Base-by-base conservation (phyloP, 2,888 invertebrate species). In the Plagodis pulveraria region DNA sequence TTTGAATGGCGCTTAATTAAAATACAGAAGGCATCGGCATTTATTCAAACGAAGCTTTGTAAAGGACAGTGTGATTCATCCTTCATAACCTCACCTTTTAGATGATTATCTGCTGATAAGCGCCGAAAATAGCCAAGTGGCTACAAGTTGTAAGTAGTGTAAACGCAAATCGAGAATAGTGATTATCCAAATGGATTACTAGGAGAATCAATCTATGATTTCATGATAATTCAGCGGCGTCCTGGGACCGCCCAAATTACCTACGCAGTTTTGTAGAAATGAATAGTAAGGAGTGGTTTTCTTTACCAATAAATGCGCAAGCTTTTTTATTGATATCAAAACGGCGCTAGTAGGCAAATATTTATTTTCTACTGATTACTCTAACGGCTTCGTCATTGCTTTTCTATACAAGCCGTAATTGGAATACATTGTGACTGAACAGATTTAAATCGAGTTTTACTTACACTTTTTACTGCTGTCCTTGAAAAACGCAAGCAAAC, bases 321-420 rank as follows among this genome's bases (percentile, higher is more conserved):
- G 22, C 22, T 22, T 22, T 22, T 22, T 4, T 22, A 22, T 22
- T 4, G 22, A 22, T 22, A 22, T 22, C 22, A 22, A 22, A 22
- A 22, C 4, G 22, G 22, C 22, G 4, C 1, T 22, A 22, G 22
- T 22, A 22, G 4, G 22, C 4, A 22, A 4, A 22, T 22, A 2
- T 22, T 22, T 22, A 22, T 22, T 2, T 22, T 22, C 4, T 2
- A 22, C 4, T 2, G 1, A 22, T 22, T 22, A 22, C 22, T 22
- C 22, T 22, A 2, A 81, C 85, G 84, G 84, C 86, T 77, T 84
- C 80, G 81, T 86, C 83, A 87, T 77, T 79, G 69, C 66, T 2
- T 1, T 22, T 22, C 4, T 22, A 22, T 22, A 4, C 22, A 71
- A 57, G 51, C 67, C 63, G 58, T 49, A 62, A 64, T 55, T 69